Evolutionary conservation across 2,113 vertebrate species (phyloP), one percentile per base, ranked within the genome.

Genomic region (Atherinomorus stipes): DNA sequence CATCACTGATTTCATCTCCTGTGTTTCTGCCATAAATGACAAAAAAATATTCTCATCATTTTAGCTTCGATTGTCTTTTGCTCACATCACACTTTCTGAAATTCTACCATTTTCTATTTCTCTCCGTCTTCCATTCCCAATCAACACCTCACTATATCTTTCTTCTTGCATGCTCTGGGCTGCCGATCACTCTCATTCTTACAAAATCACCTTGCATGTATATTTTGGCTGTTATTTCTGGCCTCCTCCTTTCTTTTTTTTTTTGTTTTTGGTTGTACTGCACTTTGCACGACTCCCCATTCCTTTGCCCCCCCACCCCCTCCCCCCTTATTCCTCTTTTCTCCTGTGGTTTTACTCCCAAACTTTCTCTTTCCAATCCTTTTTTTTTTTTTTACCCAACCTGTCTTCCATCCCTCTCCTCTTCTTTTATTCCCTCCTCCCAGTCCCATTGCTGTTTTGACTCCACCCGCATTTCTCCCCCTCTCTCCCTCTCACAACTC

Each of bases 401-500:
- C 12, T 1, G n/a, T 12, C 3, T 11, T 40, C 7, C 31, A 34
- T 15, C 37, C 47, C 23, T 34, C 12, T 44, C 8, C 31, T 7
- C 23, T 19, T 9, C n/a, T n/a, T 12, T 57, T 13, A 7, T 60
- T 65, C 5, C 76, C 4, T 51, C 34, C 78, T 56, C 58, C 44
- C 74, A 42, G 83, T 81, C 87, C 86, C 56, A 87, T 61, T 19
- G 70, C 88, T 83, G 88, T 97, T 91, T 92, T 96, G 87, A 95
- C 96, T 77, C 95, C 96, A 11, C 95, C 44, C 94, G 96, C 76
- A 95, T 96, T 85, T 97, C 0, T 96, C 96, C 11, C 96, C 96
- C 83, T 96, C 96, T 83, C 93, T 99, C 78, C 96, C 2, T 98
- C 96, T 59, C 96, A 96, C 62, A 91, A 93, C 69, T 96, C 95